phyloP scores from a whole-genome alignment of 2,797 vertebrate genomes.

The Chrysolophus pictus region DNA sequence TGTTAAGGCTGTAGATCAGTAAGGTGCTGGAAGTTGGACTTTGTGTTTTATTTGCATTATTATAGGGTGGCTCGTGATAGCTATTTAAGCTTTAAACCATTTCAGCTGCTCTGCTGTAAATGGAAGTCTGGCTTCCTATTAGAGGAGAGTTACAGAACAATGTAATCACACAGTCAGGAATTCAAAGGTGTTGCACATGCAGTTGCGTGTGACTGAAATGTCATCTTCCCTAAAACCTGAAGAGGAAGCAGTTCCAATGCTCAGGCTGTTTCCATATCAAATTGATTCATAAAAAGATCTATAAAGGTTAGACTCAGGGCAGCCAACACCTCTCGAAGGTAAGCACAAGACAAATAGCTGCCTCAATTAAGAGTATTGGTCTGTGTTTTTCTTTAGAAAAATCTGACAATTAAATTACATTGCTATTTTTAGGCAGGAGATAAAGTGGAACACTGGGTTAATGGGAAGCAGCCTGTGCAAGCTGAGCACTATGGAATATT shows the following conservation, averaged over 20 bases:
- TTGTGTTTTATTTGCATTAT: neutral
- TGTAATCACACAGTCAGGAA: neutral
- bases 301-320: neutral
- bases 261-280: neutral
- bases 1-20: neutral
- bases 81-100: neutral
- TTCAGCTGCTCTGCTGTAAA: slow-evolving; percentile 1
- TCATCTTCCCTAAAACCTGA: neutral
- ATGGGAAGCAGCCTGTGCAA: neutral
- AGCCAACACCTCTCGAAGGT: neutral
- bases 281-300: neutral
- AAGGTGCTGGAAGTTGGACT: neutral
- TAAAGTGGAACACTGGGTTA: slow-evolving; percentile 20
- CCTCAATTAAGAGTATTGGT: neutral
- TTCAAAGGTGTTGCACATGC: neutral
- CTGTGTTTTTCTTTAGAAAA: neutral
- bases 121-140: slow-evolving; percentile 12
- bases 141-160: slow-evolving; percentile 34
- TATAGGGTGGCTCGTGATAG: neutral
- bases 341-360: neutral
- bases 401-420: neutral
- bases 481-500: neutral
- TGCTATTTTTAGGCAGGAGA: slow-evolving; percentile 35
- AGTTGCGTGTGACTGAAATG: neutral
- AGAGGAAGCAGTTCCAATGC: neutral